Base-by-base conservation (phyloP, 2,888 invertebrate species). In the Chesias legatella region DNA sequence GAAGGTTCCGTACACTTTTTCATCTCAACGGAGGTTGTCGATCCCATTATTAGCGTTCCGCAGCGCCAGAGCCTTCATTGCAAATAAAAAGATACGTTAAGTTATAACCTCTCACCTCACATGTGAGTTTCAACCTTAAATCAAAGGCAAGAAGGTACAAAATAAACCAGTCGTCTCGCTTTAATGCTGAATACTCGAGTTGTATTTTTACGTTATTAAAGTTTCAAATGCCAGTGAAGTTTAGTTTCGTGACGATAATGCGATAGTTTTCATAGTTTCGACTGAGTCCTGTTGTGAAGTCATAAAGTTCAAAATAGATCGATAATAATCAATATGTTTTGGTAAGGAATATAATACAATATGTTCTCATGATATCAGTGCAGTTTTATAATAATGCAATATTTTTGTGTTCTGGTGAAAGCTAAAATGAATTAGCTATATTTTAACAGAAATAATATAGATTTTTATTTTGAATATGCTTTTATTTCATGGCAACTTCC, bases 161-260 rank as follows among this genome's bases (percentile, higher is more conserved):
- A 36, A 20, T 26, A 10, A 13, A 25, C 10, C n/a, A 29, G 7
- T 7, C 5, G 3, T 6, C 22, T 37, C 34, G 23, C 39, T 41
- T 48, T 50, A 48, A 44, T 52, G 41, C 34, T 32, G 46, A 44
- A 41, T 45, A 47, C 43, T 52, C 45, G 31, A 44, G 24, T 48
- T 48, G 50, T 48, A 54, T 48, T 51, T 53, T 50, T 46, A 51
- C 45, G 51, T 51, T 51, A 53, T 54, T 54, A 54, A 56, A 58
- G 46, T 56, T 53, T 54, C 45, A 48, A 58, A 53, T 47, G 47
- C 45, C 43, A 42, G 48, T 45, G 48, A 53, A 56, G 49, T 53
- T 53, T 40, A 40, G 47, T 44, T 51, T 46, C 49, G 47, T 46
- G 50, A 50, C 46, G 34, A 42, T 50, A 47, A 55, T 50, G 48